Base-by-base conservation (phyloP, 2,888 invertebrate genomes). In the Drosophila kanekoi region DNA sequence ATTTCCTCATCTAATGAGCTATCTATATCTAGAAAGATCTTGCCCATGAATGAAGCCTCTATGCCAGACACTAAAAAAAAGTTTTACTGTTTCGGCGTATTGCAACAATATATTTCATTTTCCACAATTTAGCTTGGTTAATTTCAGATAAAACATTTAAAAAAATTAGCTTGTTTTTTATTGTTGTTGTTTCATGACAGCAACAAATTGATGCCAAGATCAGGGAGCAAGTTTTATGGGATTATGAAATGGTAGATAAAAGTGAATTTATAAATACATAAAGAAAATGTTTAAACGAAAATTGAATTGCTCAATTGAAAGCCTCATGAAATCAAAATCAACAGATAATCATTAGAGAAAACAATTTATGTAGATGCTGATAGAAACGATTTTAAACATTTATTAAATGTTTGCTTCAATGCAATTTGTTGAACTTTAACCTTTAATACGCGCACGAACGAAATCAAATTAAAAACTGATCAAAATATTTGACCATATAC, bases 401-500 rank as follows among this genome's bases (percentile, higher is more conserved):
- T 37, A 23, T 20, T 66, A n/a, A 40, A 47, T 35, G 40, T 14
- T 47, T 45, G 14, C 33, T 38, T 11, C 28, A 45, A 49, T 54
- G 52, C 38, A 41, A 49, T 38, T 43, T 11, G 11, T 51, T 64
- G 38, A 79, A 65, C 69, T 76, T 59, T 69, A 65, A 65, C 69
- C 58, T 76, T 79, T 63, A 44, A 35, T 14, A 52, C 47, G 49
- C 59, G 54, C 78, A 61, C 61, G 61, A 65, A 65, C 44, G 16
- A 58, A 70, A 73, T 81, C 76, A 72, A 89, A 84, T 84, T 89
- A 84, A 84, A 87, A 72, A 79, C 65, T 72, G 67, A 88, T 83
- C 77, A 83, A 83, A 70, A 87, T 89, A 70, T 66, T 70, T 89
- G 63, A 72, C 87, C 89, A 87, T 69, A 72, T 68, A 60, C 16